phyloP scores from a whole-genome alignment of 1,140 invertebrate species.

The Meteorus sp. region DNA sequence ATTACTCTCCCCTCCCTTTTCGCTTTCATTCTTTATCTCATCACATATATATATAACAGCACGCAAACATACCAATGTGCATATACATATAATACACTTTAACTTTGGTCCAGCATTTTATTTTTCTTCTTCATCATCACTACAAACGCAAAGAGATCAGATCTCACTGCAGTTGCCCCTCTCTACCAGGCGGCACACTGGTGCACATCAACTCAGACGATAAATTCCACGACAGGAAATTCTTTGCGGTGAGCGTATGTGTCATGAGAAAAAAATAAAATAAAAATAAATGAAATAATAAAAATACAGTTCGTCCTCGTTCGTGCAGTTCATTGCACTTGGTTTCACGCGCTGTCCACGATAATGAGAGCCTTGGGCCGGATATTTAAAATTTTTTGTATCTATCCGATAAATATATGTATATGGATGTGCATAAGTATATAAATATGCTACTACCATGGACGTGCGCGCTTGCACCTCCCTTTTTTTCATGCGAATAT shows the following conservation, averaged over 20 bases:
- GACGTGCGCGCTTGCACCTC: no score
- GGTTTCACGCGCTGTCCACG: background rate
- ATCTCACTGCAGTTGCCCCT: slow-evolving; percentile 15
- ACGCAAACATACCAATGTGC: no score
- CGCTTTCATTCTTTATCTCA: background rate
- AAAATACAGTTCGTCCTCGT: slow-evolving; percentile 16
- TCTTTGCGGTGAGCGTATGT: slow-evolving; percentile 13
- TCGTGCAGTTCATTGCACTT: slow-evolving; percentile 14
- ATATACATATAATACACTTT: no score
- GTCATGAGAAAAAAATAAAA: background rate
- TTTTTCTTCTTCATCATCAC: background rate
- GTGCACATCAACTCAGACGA: no score
- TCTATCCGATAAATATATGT: background rate
- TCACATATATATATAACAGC: background rate
- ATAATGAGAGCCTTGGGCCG: slow-evolving; percentile 14
- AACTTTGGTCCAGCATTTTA: background rate
- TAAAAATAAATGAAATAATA: background rate
- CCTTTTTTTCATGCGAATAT: no score
- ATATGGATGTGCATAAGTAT: no score
- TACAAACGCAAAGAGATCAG: slow-evolving; percentile 12
- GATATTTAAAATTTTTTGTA: background rate
- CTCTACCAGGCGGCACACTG: background rate
- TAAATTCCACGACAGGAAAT: slow-evolving; percentile 23
- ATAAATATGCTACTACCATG: no score
- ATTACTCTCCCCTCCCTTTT: background rate